phyloP scores from a whole-genome alignment of 2,113 vertebrate genomes.

The Lepidothrix coronata region DNA sequence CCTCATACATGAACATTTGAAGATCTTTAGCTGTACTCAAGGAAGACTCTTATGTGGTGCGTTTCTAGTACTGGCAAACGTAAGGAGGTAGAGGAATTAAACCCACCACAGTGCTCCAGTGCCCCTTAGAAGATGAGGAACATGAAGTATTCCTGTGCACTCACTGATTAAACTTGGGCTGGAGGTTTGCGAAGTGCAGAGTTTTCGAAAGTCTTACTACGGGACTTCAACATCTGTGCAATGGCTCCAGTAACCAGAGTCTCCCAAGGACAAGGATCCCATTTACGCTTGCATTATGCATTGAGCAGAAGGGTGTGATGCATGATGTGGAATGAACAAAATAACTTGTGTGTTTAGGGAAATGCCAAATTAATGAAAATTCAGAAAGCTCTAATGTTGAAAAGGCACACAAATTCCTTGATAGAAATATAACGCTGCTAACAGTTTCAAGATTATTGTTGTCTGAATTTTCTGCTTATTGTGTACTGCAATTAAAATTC shows the following conservation, averaged over 20 bases:
- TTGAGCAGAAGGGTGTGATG: constrained; percentile 67
- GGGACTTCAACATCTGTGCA: constrained; percentile 52
- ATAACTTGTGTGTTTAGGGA: constrained; percentile 64
- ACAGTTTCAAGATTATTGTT: constrained; percentile 66
- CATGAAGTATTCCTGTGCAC: constrained; percentile 35
- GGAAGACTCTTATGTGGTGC: constrained; percentile 41
- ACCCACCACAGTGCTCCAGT: constrained; percentile 36
- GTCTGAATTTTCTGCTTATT: constrained; percentile 68
- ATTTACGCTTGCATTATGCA: constrained; percentile 69
- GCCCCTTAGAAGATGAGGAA: constrained; percentile 66
- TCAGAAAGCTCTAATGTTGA: constrained; percentile 66
- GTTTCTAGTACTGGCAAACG: constrained; percentile 50
- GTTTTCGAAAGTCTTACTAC: constrained; percentile 61
- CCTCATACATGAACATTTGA: constrained; percentile 55
- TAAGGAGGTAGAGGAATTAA: constrained; percentile 60
- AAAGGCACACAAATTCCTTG: constrained; percentile 34
- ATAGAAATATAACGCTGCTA: constrained; percentile 50
- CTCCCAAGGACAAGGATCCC: constrained; percentile 63
- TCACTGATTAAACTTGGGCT: constrained; percentile 64
- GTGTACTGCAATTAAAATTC: constrained; percentile 62
- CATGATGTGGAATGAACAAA: constrained; percentile 72
- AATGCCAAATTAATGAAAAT: constrained; percentile 69
- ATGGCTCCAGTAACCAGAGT: constrained; percentile 69
- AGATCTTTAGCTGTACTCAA: constrained; percentile 55
- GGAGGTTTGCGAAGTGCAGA: constrained; percentile 75